Evolutionary conservation across 2,888 invertebrate species (phyloP).

Genomic region (Drosophila mettleri): DNA sequence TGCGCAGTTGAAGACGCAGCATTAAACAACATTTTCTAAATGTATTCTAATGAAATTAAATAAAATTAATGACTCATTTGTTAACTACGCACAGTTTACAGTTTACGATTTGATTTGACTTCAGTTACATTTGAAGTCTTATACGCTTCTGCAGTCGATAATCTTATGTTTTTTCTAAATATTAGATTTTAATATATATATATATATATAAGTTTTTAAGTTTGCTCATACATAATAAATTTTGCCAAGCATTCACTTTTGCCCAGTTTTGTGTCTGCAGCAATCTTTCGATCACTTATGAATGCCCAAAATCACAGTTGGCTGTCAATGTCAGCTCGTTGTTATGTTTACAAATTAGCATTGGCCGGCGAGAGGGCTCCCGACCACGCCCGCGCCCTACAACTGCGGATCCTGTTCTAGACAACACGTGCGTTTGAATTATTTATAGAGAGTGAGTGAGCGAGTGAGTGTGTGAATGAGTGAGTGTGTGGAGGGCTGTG

Average conservation of each 20-base stretch:
- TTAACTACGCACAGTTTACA: conserved; percentile 19
- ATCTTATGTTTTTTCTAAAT: no score
- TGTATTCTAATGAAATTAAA: conserved; percentile 15
- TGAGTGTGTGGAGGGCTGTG: background rate
- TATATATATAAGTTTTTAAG: no score
- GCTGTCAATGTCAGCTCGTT: conserved; percentile 53
- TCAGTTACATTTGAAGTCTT: background rate
- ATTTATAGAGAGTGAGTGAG: conserved; percentile 67
- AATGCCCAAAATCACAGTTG: conserved; percentile 60
- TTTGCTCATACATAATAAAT: background rate
- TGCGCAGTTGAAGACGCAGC: conserved; percentile 13
- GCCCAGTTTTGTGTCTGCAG: conserved; percentile 17
- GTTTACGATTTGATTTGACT: conserved; percentile 16
- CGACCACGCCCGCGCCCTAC: conserved; percentile 1
- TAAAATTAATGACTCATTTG: conserved; percentile 2
- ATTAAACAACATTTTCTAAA: conserved; percentile 32
- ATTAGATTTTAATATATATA: no score
- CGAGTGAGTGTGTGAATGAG: background rate
- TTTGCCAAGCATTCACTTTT: conserved; percentile 22
- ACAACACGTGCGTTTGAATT: conserved; percentile 59
- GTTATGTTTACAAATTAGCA: conserved; percentile 73
- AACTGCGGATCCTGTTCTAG: conserved; percentile 68
- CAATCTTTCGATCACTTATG: conserved; percentile 29
- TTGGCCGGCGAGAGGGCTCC: conserved; percentile 12
- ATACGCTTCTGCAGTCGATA: no score